phyloP scores from a whole-genome alignment of 2,113 vertebrate species.

The Euleptes europaea region DNA sequence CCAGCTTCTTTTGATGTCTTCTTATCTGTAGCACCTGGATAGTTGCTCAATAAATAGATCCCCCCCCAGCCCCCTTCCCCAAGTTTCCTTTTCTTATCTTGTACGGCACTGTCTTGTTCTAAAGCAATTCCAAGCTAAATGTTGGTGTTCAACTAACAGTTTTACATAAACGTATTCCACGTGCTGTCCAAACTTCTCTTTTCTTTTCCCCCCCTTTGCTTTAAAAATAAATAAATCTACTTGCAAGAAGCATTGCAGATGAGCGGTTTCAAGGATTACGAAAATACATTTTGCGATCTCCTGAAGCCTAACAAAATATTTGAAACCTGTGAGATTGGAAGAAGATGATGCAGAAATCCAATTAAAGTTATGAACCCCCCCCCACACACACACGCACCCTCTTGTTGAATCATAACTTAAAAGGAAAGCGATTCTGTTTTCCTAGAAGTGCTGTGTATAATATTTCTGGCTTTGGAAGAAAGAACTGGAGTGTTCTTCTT shows the following conservation, averaged over 20 bases:
- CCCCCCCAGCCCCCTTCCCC: slow-evolving; percentile 6
- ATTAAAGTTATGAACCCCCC: slow-evolving; percentile 78
- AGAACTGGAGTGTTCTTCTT: slow-evolving; percentile 70
- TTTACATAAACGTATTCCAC: slow-evolving; percentile 60
- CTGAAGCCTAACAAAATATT: slow-evolving; percentile 76
- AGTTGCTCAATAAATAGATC: slow-evolving; percentile 4
- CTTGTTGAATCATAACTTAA: slow-evolving; percentile 81
- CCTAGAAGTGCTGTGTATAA: slow-evolving; percentile 79
- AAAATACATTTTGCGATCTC: slow-evolving; percentile 59
- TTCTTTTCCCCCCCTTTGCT: slow-evolving; percentile 18
- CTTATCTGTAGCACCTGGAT: not conserved
- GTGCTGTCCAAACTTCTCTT: slow-evolving; percentile 38
- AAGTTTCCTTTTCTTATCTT: slow-evolving; percentile 58
- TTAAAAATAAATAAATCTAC: slow-evolving; percentile 20
- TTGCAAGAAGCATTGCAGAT: slow-evolving; percentile 60
- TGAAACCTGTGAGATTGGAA: slow-evolving; percentile 77
- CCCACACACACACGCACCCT: slow-evolving; percentile 26
- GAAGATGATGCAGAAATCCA: slow-evolving; percentile 77
- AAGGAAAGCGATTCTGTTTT: slow-evolving; percentile 82
- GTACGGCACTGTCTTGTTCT: slow-evolving; percentile 44
- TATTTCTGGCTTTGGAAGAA: slow-evolving; percentile 84
- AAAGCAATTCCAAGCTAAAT: slow-evolving; percentile 59
- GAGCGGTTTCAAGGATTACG: slow-evolving; percentile 67
- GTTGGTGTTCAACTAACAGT: slow-evolving; percentile 39
- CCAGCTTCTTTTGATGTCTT: slow-evolving; percentile 7